Conservation (phyloP, 2,113 vertebrate genomes). For the Ginglymostoma cirratum region DNA sequence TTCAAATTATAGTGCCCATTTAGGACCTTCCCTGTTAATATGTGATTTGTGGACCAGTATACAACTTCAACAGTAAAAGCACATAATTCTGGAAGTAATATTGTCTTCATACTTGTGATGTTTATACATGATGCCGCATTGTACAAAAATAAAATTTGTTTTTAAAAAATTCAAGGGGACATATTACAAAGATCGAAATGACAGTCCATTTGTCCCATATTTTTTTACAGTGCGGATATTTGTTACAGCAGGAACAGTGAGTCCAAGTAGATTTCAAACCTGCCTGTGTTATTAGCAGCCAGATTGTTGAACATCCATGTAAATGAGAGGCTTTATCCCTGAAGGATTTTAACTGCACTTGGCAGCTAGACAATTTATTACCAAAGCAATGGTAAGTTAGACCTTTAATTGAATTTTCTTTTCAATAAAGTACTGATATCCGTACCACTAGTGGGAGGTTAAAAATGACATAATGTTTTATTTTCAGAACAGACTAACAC, state of each 20-base stretch:
- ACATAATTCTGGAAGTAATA: neutral
- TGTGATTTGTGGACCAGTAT: neutral
- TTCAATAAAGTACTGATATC: slow-evolving; percentile 26
- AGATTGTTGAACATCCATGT: slow-evolving; percentile 20
- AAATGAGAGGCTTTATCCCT: slow-evolving; percentile 10
- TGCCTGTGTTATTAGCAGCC: neutral
- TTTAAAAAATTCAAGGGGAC: neutral
- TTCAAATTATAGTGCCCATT: slow-evolving; percentile 24
- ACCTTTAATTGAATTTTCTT: slow-evolving; percentile 29
- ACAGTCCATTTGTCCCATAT: slow-evolving; percentile 2
- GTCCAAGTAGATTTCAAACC: slow-evolving; percentile 7
- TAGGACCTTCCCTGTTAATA: slow-evolving; percentile 23
- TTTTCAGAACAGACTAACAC: neutral
- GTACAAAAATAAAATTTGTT: slow-evolving; percentile 1
- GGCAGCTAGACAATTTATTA: slow-evolving; percentile 29
- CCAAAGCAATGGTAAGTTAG: slow-evolving; percentile 28
- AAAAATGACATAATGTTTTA: slow-evolving; percentile 27
- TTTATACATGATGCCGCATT: neutral
- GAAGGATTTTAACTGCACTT: slow-evolving; percentile 23
- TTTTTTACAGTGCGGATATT: slow-evolving; percentile 22
- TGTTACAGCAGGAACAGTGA: slow-evolving; percentile 9
- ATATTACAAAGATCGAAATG: slow-evolving; percentile 29
- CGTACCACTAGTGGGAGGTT: slow-evolving; percentile 14
- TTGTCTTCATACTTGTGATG: neutral
- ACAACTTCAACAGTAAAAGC: neutral